Percentiles rank a stretch among this genome's conserved stretches.
Evolutionary conservation across 1,140 invertebrate species (phyloP).

Genomic region (Brachionus koreanus): DNA sequence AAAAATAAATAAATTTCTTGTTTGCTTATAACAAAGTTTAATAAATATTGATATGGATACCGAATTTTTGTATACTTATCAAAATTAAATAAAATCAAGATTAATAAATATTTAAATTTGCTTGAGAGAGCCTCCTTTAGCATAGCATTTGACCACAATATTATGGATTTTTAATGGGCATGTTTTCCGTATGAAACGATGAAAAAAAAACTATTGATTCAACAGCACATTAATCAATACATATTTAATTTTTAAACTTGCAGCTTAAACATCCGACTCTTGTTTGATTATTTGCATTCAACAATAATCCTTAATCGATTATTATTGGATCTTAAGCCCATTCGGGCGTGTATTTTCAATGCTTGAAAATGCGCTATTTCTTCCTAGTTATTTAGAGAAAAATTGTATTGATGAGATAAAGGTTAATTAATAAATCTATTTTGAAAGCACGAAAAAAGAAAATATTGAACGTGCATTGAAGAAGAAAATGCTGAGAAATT

Average conservation of each 20-base stretch:
- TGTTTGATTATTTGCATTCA: conserved; percentile 1
- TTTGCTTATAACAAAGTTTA: background rate
- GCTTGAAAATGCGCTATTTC: background rate
- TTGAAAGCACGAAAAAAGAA: background rate
- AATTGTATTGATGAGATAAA: background rate
- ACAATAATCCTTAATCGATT: background rate
- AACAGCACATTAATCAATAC: background rate
- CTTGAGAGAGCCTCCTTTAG: background rate
- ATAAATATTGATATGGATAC: conserved; percentile 8
- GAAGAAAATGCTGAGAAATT: background rate
- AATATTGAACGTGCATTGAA: background rate
- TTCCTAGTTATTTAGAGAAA: no score
- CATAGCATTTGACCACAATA: background rate
- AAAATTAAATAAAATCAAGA: background rate
- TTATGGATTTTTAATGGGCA: background rate
- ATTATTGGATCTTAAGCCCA: background rate
- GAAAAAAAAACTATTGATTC: background rate
- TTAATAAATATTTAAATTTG: background rate
- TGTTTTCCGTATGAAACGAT: background rate
- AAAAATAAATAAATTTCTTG: background rate
- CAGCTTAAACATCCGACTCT: background rate
- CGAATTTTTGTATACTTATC: background rate
- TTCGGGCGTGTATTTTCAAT: background rate
- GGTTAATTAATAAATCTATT: conserved; percentile 6
- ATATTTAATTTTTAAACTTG: background rate